These are phyloP conservation scores for Philotrypesis tridentata DNA, from an alignment of 1,140 invertebrate genomes.

Conservation along the genomic window DNA sequence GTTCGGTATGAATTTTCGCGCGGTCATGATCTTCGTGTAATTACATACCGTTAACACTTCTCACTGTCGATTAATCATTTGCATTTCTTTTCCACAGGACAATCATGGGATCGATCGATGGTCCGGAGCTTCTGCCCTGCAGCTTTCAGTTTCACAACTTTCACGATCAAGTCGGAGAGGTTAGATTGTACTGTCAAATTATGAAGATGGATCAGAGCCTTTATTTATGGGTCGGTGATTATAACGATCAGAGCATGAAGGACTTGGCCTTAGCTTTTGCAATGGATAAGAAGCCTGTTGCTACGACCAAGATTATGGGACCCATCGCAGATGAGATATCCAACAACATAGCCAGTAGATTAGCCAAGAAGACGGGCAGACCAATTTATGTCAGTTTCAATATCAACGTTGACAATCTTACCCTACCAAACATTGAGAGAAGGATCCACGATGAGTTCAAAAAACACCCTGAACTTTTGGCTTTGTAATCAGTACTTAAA, in stretches of 20 bases:
- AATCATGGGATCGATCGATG: not conserved
- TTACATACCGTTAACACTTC: not conserved
- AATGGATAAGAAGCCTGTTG: slow-evolving; percentile 55
- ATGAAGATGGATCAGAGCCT: slow-evolving; percentile 68
- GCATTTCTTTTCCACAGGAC: not conserved
- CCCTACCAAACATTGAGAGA: slow-evolving; percentile 63
- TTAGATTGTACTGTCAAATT: slow-evolving; percentile 63
- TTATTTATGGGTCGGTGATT: slow-evolving; percentile 68
- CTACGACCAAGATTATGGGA: slow-evolving; percentile 69
- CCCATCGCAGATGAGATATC: slow-evolving; percentile 60
- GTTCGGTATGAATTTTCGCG: slow-evolving; percentile 35
- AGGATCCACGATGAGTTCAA: slow-evolving; percentile 66
- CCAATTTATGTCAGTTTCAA: slow-evolving; percentile 72
- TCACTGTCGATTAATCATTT: not conserved
- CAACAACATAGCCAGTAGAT: slow-evolving; percentile 62
- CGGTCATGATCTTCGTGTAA: not conserved
- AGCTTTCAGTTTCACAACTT: slow-evolving; percentile 67
- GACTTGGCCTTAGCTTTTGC: slow-evolving; percentile 66
- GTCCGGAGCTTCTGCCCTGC: slow-evolving; percentile 52
- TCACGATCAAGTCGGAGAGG: slow-evolving; percentile 57
- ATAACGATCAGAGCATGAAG: slow-evolving; percentile 58
- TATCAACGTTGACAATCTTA: slow-evolving; percentile 57
- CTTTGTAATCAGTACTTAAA: slow-evolving; percentile 41
- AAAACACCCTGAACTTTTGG: slow-evolving; percentile 53
- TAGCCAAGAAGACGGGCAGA: slow-evolving; percentile 65